phyloP scores from a whole-genome alignment of 2,113 vertebrate species.

The Trogon melanurus region DNA sequence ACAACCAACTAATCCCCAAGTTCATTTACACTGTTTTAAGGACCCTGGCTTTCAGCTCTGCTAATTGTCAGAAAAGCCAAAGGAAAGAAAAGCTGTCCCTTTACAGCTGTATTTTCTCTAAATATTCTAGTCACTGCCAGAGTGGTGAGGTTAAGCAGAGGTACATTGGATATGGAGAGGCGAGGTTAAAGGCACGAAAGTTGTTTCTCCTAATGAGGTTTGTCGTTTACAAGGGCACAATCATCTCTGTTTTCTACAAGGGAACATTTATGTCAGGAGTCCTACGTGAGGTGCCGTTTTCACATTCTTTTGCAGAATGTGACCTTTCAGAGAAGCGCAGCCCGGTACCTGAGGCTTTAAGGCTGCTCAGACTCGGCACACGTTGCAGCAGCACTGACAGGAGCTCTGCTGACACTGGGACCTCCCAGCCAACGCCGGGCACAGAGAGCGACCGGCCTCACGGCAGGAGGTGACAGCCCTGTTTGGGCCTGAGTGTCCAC shows the following conservation, averaged over 20 bases:
- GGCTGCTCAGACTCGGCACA: neutral
- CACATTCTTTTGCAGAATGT: neutral
- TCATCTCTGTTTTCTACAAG: constrained; percentile 17
- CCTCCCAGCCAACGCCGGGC: neutral
- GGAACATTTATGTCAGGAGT: neutral
- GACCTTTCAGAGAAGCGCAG: neutral
- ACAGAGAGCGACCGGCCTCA: neutral
- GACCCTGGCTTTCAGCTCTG: neutral
- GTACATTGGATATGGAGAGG: neutral
- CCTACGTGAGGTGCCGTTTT: neutral
- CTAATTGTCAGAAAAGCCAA: neutral
- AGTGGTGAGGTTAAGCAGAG: neutral
- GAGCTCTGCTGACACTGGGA: neutral
- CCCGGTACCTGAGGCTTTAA: neutral
- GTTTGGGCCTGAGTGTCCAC: neutral
- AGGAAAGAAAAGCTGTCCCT: neutral
- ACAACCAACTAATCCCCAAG: neutral
- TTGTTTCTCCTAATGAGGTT: constrained; percentile 20
- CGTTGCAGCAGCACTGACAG: neutral
- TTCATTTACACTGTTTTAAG: neutral
- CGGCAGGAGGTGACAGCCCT: neutral
- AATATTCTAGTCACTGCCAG: neutral
- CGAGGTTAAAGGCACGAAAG: neutral
- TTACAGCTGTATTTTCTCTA: neutral
- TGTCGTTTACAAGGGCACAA: constrained; percentile 28